Conservation (phyloP, 1,140 invertebrate species). For the Papilio aristodemus region DNA sequence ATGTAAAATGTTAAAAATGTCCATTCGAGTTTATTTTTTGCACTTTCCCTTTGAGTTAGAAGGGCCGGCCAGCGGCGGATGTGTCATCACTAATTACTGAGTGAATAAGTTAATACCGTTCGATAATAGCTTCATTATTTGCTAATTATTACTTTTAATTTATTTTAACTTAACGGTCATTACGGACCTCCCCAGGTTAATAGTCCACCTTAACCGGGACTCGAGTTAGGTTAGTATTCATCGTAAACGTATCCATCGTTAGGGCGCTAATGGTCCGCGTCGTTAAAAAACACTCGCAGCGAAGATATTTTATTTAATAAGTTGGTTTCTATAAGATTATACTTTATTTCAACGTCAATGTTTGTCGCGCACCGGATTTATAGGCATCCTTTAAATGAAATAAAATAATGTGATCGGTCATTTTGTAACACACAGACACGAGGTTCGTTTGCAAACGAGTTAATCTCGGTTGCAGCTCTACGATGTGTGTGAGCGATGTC, state of each 20-base stretch:
- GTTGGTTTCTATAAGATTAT: neutral
- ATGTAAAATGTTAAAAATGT: too few relatives aligned
- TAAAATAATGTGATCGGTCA: neutral
- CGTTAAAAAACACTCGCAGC: neutral
- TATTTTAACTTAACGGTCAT: neutral
- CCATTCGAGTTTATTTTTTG: too few relatives aligned
- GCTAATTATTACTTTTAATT: neutral
- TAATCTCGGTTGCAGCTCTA: neutral
- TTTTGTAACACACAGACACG: neutral
- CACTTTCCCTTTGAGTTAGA: too few relatives aligned
- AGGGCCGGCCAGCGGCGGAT: too few relatives aligned
- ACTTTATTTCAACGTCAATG: neutral
- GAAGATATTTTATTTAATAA: conserved; percentile 1
- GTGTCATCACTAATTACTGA: neutral
- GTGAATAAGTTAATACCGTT: neutral
- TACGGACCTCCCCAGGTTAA: conserved; percentile 4
- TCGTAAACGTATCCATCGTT: neutral
- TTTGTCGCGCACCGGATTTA: neutral
- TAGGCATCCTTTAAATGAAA: neutral
- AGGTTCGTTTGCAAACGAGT: neutral
- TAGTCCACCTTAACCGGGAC: neutral
- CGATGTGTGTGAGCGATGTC: neutral
- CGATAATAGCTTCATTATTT: neutral
- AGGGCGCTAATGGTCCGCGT: neutral
- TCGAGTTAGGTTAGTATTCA: neutral